Base-by-base conservation (phyloP, 2,888 invertebrate genomes). In the Cataglyphis livida region DNA sequence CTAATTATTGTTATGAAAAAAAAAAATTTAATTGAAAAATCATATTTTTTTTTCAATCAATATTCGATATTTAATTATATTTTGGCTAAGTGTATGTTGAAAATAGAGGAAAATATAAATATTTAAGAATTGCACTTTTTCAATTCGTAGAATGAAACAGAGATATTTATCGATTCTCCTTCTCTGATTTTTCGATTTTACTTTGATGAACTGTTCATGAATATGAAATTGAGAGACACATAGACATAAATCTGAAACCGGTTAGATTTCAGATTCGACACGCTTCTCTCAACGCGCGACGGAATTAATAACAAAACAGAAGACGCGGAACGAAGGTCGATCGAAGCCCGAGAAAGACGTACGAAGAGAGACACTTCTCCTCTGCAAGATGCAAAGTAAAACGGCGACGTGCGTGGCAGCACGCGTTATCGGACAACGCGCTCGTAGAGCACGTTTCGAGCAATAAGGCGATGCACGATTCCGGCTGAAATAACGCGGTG, bases 261-360 rank as follows among this genome's bases (percentile, higher is more conserved):
- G 65, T 70, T 79, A 61, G 28, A 0, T 28, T 28, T 1, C 28
- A 28, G 28, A 28, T 61, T 25, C 32, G 70, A 79, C 78, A 35
- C 70, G 59, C 2, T 66, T 18, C 25, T 51, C 57, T 78, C 18
- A 18, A 18, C 44, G 44, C 59, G 59, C 41, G 66, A 70, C 12
- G 21, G 57, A 59, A 79, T 78, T 68, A 68, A 68, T 44, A 68
- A 44, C 68, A 68, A 57, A 78, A 78, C 12, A 44, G 57, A 41
- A 44, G 41, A 32, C 18, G 21, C 18, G 41, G 21, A 35, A 41
- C 68, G 78, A 79, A 79, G 70, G 76, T 76, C 66, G 54, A 66
- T 66, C 54, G 66, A 25, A 25, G 7, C 6, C 12, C 7, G 2
- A 28, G 28, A 25, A 61, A 28, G 15, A 74, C 54, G 54, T 3